Conservation (phyloP, 2,113 vertebrate genomes). For the Cryptomyrus ogoouensis region DNA sequence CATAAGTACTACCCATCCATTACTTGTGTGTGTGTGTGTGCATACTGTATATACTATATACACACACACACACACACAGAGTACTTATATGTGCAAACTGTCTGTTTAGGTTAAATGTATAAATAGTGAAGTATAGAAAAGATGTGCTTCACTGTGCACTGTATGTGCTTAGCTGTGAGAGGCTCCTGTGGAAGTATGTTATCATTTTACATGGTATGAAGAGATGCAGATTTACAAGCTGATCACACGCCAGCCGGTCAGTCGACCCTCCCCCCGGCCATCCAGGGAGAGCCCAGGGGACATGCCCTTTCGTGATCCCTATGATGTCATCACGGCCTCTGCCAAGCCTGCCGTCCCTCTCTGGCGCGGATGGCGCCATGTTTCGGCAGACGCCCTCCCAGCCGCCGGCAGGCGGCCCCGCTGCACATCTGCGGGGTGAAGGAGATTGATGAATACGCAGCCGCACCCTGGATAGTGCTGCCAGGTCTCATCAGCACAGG, state of each 20-base stretch:
- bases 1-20: background rate
- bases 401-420: slow-evolving; percentile 28
- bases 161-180: background rate
- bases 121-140: background rate
- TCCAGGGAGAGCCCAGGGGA: background rate
- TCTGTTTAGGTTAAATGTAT: background rate
- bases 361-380: slow-evolving; percentile 13
- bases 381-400: slow-evolving; percentile 21
- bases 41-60: background rate
- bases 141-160: background rate
- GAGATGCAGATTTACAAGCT: background rate
- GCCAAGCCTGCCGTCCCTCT: slow-evolving; percentile 31
- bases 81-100: background rate
- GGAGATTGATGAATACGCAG: slow-evolving; percentile 35
- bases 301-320: slow-evolving; percentile 20
- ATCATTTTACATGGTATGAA: background rate
- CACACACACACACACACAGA: background rate
- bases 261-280: background rate
- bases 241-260: background rate
- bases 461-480: background rate
- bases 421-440: slow-evolving; percentile 27
- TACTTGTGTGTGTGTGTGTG: background rate
- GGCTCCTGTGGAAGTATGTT: background rate
- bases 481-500: slow-evolving; percentile 11
- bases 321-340: slow-evolving; percentile 20